phyloP scores from a whole-genome alignment of 2,113 vertebrate genomes.

The Bambusicola thoracicus region DNA sequence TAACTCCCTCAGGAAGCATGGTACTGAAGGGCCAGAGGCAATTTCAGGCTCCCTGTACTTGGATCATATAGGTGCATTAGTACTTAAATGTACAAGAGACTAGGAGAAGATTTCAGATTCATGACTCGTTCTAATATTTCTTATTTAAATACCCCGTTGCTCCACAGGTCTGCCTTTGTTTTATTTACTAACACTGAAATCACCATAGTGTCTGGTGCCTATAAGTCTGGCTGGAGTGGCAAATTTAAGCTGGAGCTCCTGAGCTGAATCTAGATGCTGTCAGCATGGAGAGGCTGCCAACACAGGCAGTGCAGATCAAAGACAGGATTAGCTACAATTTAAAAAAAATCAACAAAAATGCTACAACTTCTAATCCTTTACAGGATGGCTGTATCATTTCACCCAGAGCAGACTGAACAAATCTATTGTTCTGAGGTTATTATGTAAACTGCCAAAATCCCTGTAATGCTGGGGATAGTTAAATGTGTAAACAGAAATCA shows the following conservation, averaged over 20 bases:
- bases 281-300: constrained; percentile 20
- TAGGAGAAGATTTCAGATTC: not conserved
- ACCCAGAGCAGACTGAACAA: not conserved
- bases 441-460: constrained; percentile 48
- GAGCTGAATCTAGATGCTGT: constrained; percentile 21
- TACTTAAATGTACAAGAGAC: not conserved
- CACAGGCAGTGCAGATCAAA: constrained; percentile 28
- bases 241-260: constrained; percentile 3
- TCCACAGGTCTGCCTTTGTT: not conserved
- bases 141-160: not conserved
- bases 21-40: not conserved
- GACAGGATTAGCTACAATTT: not conserved
- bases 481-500: constrained; percentile 69
- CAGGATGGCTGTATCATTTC: constrained; percentile 31
- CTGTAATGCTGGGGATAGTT: constrained; percentile 27
- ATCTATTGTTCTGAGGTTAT: constrained; percentile 20
- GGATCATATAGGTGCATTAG: not conserved
- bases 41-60: not conserved
- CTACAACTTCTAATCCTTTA: constrained; percentile 32
- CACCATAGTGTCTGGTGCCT: constrained; percentile 36
- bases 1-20: not conserved
- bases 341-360: not conserved
- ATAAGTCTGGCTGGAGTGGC: not conserved
- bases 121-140: not conserved
- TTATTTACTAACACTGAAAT: constrained; percentile 34